Evolutionary conservation across 1,140 invertebrate genomes (phyloP).

Genomic region (Lepidotrigona ventralis): DNA sequence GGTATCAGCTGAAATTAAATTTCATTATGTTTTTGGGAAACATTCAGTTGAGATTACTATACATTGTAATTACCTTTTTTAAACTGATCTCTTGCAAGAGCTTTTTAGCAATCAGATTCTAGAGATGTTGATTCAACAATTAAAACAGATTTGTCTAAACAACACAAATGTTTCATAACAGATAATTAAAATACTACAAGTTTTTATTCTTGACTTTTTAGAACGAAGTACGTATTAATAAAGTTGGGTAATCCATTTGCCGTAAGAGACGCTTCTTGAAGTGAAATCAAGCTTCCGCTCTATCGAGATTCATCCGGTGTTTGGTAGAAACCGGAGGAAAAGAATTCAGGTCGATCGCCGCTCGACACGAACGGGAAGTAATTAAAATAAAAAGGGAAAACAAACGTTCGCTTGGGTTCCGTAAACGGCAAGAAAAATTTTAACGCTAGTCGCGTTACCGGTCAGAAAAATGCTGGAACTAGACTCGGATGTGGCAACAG

Average conservation of each 20-base stretch:
- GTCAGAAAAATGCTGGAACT: constrained; percentile 8
- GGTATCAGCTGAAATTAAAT: background rate
- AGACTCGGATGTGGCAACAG: background rate
- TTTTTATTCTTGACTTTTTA: too few relatives aligned
- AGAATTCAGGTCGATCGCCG: constrained; percentile 41
- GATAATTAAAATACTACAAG: too few relatives aligned
- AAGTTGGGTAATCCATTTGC: constrained; percentile 4
- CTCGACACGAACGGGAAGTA: constrained; percentile 42
- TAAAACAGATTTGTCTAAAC: too few relatives aligned
- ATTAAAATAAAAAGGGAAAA: constrained; percentile 18
- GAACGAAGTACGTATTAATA: too few relatives aligned
- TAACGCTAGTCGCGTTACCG: background rate
- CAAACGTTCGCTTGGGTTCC: background rate
- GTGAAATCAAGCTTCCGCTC: constrained; percentile 50
- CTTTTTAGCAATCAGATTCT: too few relatives aligned
- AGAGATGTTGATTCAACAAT: too few relatives aligned
- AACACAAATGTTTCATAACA: too few relatives aligned
- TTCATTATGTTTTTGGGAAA: background rate
- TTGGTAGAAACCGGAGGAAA: constrained; percentile 16
- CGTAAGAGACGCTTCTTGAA: constrained; percentile 13
- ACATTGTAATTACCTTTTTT: too few relatives aligned
- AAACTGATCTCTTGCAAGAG: too few relatives aligned
- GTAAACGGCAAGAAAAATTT: constrained; percentile 34
- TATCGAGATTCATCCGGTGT: constrained; percentile 31
- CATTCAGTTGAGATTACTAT: background rate